Evolutionary conservation across 2,888 invertebrate species (phyloP).

Genomic region (Coenonympha arcania): DNA sequence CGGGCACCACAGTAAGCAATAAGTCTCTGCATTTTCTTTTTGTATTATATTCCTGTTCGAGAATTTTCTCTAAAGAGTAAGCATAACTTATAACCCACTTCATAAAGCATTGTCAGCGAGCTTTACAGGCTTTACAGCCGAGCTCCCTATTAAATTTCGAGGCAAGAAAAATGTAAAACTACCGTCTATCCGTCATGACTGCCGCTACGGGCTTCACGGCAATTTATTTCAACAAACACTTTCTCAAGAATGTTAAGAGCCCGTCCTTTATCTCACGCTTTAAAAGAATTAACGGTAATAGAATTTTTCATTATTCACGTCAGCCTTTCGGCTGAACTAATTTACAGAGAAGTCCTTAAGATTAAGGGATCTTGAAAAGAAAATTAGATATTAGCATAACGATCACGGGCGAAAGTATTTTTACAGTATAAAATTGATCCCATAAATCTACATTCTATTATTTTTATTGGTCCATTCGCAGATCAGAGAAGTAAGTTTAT

Average conservation of each 20-base stretch:
- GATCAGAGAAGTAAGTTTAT: too few relatives aligned
- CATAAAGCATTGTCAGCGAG: too few relatives aligned
- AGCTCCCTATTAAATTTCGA: not conserved
- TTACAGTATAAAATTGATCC: too few relatives aligned
- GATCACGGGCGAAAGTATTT: not conserved
- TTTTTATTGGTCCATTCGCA: too few relatives aligned
- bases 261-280: constrained; percentile 6
- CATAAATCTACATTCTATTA: too few relatives aligned
- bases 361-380: constrained; percentile 2
- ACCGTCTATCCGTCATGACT: not conserved
- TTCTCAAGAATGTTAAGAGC: constrained; percentile 7
- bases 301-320: constrained; percentile 21
- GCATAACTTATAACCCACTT: too few relatives aligned
- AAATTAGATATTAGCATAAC: constrained; percentile 2
- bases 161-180: not conserved
- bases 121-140: too few relatives aligned
- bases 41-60: too few relatives aligned
- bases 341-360: constrained; percentile 5
- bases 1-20: too few relatives aligned
- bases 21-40: too few relatives aligned
- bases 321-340: constrained; percentile 14
- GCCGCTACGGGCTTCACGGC: not conserved
- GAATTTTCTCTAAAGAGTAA: too few relatives aligned
- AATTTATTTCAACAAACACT: constrained; percentile 8
- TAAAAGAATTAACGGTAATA: constrained; percentile 22